Conservation (phyloP, 2,888 invertebrate genomes). For the Erynnis tages region DNA sequence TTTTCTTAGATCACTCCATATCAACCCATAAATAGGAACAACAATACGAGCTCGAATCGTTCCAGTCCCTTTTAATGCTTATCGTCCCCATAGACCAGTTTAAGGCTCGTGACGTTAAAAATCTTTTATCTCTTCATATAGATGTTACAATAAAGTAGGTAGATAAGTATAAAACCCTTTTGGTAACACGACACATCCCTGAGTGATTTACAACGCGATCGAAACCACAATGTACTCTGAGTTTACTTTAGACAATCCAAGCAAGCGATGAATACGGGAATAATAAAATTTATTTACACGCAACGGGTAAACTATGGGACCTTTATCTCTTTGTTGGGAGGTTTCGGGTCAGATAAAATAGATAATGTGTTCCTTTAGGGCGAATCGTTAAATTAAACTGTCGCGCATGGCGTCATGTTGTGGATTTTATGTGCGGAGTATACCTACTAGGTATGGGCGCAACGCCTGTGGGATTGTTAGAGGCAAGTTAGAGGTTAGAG, state of each 20-base stretch:
- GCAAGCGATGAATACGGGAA: constrained; percentile 56
- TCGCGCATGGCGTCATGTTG: constrained; percentile 50
- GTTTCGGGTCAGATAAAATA: constrained; percentile 72
- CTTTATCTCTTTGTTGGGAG: constrained; percentile 74
- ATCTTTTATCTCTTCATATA: constrained; percentile 59
- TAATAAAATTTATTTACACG: constrained; percentile 78
- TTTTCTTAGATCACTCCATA: no score
- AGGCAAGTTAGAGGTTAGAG: no score
- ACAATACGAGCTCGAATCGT: no score
- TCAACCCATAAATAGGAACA: no score
- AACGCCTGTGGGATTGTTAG: background rate
- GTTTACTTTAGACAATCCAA: constrained; percentile 70
- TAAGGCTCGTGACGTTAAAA: constrained; percentile 40
- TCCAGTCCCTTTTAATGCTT: constrained; percentile 2
- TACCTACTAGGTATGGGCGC: background rate
- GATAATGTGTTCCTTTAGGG: constrained; percentile 74
- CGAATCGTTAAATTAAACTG: constrained; percentile 62
- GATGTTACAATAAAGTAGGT: constrained; percentile 41
- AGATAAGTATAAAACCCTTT: constrained; percentile 62
- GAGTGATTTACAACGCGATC: constrained; percentile 68
- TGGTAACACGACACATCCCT: constrained; percentile 57
- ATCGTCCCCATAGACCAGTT: background rate
- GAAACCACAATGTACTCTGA: constrained; percentile 57
- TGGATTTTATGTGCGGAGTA: constrained; percentile 9
- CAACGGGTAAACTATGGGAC: constrained; percentile 60